phyloP scores from a whole-genome alignment of 2,797 vertebrate genomes.

The Helarctos malayanus region DNA sequence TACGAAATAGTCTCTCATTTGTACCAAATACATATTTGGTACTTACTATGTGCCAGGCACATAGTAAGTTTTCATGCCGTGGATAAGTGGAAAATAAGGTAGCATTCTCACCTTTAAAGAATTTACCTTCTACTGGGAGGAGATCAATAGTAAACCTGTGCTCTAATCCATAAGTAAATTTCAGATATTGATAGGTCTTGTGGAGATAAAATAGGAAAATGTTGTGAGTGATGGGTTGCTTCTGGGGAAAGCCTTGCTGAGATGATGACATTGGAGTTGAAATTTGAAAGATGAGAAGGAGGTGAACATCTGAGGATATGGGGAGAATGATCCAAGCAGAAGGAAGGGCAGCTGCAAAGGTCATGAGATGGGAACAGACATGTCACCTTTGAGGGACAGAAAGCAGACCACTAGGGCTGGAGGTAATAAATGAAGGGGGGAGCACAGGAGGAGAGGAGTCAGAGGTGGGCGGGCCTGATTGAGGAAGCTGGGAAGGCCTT shows the following conservation, averaged over 20 bases:
- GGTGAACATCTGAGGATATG: neutral
- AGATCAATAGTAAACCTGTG: neutral
- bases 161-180: neutral
- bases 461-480: neutral
- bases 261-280: neutral
- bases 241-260: neutral
- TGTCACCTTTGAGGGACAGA: neutral
- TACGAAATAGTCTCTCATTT: neutral
- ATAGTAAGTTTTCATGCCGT: neutral
- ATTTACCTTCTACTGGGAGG: neutral
- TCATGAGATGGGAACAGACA: neutral
- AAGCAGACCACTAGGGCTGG: neutral
- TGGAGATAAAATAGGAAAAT: neutral
- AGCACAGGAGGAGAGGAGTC: neutral
- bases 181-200: neutral
- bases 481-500: neutral
- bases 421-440: neutral
- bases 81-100: neutral
- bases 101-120: neutral
- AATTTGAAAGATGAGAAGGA: neutral
- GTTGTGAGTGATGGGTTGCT: neutral
- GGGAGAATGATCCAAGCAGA: neutral
- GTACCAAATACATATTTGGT: neutral
- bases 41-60: neutral
- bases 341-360: neutral